Base-by-base conservation (phyloP, 2,113 vertebrate species). In the Gymnocephalus cernua region DNA sequence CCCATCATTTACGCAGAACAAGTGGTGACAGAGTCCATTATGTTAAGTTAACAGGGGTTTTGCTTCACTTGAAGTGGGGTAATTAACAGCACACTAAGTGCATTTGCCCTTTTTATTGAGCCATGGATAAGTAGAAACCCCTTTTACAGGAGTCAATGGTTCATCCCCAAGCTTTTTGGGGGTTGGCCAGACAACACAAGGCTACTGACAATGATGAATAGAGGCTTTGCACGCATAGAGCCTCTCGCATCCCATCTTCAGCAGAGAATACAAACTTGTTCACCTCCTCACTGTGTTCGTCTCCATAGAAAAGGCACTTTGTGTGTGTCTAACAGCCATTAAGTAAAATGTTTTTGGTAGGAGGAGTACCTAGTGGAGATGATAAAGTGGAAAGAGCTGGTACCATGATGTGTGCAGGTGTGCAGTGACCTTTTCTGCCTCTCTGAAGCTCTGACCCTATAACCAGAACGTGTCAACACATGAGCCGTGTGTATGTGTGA, bases 121-220 rank as follows among this genome's bases (percentile, higher is more conserved):
- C 75, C 63, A 76, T 83, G 80, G 73, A 74, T 89, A 90, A 91
- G 85, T 91, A 88, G 82, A 87, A 81, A 76, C 62, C 85, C 79
- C 79, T 90, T 92, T 90, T 83, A 91, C 85, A 78, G 83, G 85
- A 93, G 83, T 91, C 87, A 88, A 70, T 88, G 89, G 85, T 86
- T 90, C 89, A 89, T 92, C 81, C 75, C 19, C 11, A 3, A 81
- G 81, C 80, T 83, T 90, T 70, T 74, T 66, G 73, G 73, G 82
- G 77, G 76, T 71, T 84, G 62, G 89, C 88, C 88, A 87, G 86
- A 90, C 85, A 89, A 88, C 88, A 91, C 77, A 88, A 79, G 80
- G 50, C 80, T 51, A 58, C 84, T 88, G 90, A 93, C 88, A 91
- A 27, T 91, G 93, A 94, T 84, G 77, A 81, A 94, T 94, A 80